Evolutionary conservation across 2,797 vertebrate species (phyloP), one percentile per base, ranked within the genome.

Genomic region (Galaxias olidus): DNA sequence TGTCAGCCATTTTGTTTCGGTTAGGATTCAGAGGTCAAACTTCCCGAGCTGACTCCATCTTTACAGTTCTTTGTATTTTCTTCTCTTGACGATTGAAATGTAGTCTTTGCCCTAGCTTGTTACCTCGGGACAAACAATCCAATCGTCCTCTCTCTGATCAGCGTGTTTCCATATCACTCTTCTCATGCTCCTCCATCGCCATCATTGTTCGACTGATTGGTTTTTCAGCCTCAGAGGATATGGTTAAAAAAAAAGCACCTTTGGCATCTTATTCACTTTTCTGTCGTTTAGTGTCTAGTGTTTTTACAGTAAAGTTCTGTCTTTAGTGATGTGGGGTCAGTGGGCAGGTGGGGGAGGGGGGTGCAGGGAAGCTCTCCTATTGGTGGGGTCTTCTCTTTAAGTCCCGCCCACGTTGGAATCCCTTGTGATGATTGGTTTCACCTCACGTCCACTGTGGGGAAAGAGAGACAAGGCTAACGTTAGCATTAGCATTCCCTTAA

Each of bases 371-470:
- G 91, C 92, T 90, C 89, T 94, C 89, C 91, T 86, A 90, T 73
- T 70, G 72, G 59, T 59, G 71, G 77, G 19, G 10, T 82, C 76
- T 69, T 83, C 74, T 63, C 41, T 73, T 78, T 65, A 54, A n/a
- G 89, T 89, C 91, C 90, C 88, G 89, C 92, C 94, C 91, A 90
- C 88, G 86, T 88, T 88, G 89, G 90, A 90, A 87, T 91, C 90
- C 82, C 79, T 91, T 87, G 76, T 54, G 75, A 69, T 88, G 90
- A 87, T 89, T 85, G 88, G 91, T 93, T 92, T 98, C 97, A 98
- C 96, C 97, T 98, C 90, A 98, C 94, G 81, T 98, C 97, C 92
- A 94, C 90, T 89, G 90, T 65, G 76, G 77, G 56, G 84, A 78
- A 75, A 78, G 19, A 67, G 20, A 73, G n/a, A 65, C 4, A 54